phyloP scores from a whole-genome alignment of 2,113 vertebrate species.

The Oxyruncus cristatus region DNA sequence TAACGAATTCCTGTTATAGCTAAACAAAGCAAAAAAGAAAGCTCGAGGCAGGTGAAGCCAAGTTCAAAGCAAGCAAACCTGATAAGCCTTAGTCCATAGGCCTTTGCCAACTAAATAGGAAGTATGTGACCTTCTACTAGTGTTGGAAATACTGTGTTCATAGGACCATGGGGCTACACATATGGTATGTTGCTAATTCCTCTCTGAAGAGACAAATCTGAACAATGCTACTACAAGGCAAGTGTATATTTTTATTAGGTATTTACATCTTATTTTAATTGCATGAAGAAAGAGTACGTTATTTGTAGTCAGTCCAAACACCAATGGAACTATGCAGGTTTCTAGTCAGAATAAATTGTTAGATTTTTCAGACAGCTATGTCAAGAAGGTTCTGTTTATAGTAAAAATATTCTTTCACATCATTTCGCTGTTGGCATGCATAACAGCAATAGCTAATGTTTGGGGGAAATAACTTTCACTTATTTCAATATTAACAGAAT shows the following conservation, averaged over 20 bases:
- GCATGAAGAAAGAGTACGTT: not conserved
- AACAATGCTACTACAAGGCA: not conserved
- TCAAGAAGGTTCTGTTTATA: not conserved
- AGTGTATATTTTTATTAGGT: not conserved
- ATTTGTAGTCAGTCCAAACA: not conserved
- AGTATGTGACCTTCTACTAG: not conserved
- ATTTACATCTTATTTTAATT: not conserved
- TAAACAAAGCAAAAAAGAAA: not conserved
- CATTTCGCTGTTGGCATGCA: not conserved
- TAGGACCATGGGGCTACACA: too few species aligned
- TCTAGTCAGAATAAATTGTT: not conserved
- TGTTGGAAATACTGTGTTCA: not conserved
- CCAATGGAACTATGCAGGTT: not conserved
- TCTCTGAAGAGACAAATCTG: not conserved
- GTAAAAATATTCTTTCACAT: not conserved
- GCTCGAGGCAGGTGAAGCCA: not conserved
- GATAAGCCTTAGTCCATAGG: not conserved
- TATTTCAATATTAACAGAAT: not conserved
- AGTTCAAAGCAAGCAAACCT: not conserved
- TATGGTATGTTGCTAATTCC: not conserved
- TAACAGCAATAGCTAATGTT: not conserved
- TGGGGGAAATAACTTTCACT: not conserved
- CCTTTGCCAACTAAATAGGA: not conserved
- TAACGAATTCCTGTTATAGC: not conserved
- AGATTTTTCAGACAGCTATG: not conserved